Conservation (phyloP, 2,113 vertebrate genomes). For the Fulica atra region DNA sequence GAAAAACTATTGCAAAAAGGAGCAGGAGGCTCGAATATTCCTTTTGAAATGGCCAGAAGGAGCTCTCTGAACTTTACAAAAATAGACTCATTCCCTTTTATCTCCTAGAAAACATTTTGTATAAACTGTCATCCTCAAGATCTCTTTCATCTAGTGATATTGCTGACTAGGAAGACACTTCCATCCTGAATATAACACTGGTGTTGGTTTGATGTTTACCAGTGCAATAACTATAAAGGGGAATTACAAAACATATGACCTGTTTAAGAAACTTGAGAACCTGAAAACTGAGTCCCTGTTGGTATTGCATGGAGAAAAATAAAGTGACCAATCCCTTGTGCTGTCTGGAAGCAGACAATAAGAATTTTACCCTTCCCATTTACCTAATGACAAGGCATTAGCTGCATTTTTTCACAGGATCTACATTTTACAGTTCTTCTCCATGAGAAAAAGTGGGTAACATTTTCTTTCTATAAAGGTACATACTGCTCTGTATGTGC, state of each 20-base stretch:
- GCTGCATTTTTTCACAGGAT: neutral
- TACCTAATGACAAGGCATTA: neutral
- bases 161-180: neutral
- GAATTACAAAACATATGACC: neutral
- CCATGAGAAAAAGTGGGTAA: neutral
- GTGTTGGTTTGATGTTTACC: neutral
- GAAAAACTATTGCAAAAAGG: neutral
- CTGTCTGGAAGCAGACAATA: neutral
- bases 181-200: neutral
- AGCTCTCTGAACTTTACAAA: neutral
- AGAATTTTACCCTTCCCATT: neutral
- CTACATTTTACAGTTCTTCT: neutral
- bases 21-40: rapidly evolving
- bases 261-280: neutral
- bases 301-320: neutral
- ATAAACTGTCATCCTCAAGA: neutral
- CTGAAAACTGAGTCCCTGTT: neutral
- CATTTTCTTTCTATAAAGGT: neutral
- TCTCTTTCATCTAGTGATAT: neutral
- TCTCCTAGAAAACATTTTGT: neutral
- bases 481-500: rapidly evolving
- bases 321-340: neutral
- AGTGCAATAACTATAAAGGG: neutral
- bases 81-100: neutral
- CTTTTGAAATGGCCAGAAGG: neutral